phyloP scores from a whole-genome alignment of 2,888 invertebrate species.

The Nephrocerus scutellatus region DNA sequence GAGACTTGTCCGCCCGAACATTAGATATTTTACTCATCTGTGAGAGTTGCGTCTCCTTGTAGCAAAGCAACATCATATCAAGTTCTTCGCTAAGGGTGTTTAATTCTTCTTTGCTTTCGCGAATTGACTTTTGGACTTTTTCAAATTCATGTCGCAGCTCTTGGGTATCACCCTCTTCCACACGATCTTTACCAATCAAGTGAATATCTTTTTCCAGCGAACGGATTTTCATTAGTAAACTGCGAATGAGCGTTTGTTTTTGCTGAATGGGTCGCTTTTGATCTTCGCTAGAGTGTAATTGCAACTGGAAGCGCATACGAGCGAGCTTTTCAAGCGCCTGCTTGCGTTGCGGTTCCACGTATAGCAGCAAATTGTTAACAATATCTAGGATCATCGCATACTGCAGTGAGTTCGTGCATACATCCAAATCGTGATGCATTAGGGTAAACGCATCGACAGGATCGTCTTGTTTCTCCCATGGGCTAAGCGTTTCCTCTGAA shows the following conservation, averaged over 20 bases:
- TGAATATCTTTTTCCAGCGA: constrained; percentile 86
- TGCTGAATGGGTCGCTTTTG: constrained; percentile 87
- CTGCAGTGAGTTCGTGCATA: constrained; percentile 91
- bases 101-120: constrained; percentile 83
- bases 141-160: constrained; percentile 62
- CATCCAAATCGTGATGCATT: constrained; percentile 96
- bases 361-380: constrained; percentile 92
- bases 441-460: constrained; percentile 95
- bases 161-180: constrained; percentile 57
- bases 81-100: constrained; percentile 86
- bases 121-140: constrained; percentile 61
- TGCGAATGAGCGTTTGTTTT: constrained; percentile 72
- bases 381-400: constrained; percentile 97
- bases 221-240: constrained; percentile 72
- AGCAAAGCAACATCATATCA: constrained; percentile 90
- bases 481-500: constrained; percentile 60
- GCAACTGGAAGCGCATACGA: constrained; percentile 89
- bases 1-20: constrained; percentile 62
- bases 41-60: constrained; percentile 69
- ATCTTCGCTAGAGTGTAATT: constrained; percentile 84
- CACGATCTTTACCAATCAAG: constrained; percentile 70
- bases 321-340: constrained; percentile 79
- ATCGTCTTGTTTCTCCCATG: constrained; percentile 75
- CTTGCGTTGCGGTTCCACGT: constrained; percentile 92
- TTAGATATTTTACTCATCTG: constrained; percentile 55